Evolutionary conservation across 1,140 invertebrate species (phyloP), one percentile per base, ranked within the genome.

Genomic region (Drosophila simulans): DNA sequence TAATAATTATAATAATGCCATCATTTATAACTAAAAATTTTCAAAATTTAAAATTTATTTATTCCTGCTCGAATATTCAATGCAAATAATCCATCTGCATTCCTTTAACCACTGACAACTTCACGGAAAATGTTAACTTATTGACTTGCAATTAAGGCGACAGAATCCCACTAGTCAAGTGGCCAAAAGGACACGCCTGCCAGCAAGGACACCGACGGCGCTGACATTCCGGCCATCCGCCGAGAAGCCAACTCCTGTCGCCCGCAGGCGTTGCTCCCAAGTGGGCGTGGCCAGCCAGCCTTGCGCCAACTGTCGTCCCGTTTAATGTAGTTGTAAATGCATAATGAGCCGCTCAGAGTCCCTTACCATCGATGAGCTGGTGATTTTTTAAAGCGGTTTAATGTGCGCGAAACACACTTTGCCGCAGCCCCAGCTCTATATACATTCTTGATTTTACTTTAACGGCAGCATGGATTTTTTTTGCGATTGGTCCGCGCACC

Each of bases 251-350:
- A 31, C 27, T 53, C 31, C 20, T 62, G 69, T 49, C 43, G 43
- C 25, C 70, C 72, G 49, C 55, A 73, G 55, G 35, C 34, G 20
- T 7, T n/a, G 34, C 12, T 49, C 12, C 13, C 39, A 34, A 4
- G 15, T 40, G 46, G 54, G 48, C 22, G 12, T 63, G 39, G 17
- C 40, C 4, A n/a, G 25, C 43, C 27, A 20, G 20, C 22, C 20
- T 39, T 37, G 31, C 2, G 35, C 45, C 31, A 25, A 51, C 48
- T 40, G 25, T n/a, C 54, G 40, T 37, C 35, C 22, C 57, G 40
- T 63, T 78, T 78, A 78, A 78, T 78, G 65, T 56, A 71, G 75
- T 78, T 78, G 75, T 77, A 64, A 78, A 77, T 77, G 75, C 54
- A 77, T 78, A 78, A 78, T 78, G 75, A 77, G 74, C 46, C 31